Conservation (phyloP, 2,113 vertebrate species). For the Illadopsis cleaveri region DNA sequence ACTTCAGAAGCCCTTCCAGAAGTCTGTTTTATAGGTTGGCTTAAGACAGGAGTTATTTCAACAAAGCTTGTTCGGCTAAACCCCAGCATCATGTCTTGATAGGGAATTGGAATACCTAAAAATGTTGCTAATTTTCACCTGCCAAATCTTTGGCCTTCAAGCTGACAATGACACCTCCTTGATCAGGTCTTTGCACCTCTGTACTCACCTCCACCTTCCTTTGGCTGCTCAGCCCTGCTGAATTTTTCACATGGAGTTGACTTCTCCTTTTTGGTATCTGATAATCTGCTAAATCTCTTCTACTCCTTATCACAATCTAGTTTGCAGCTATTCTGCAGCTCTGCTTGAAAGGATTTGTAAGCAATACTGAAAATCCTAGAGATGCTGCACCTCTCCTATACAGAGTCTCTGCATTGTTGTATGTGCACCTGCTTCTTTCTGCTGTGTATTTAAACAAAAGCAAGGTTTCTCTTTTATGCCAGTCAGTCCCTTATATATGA, state of each 20-base stretch:
- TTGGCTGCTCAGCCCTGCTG: background rate
- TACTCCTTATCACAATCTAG: background rate
- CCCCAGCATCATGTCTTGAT: background rate
- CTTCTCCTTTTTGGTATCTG: background rate
- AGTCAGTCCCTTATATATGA: background rate
- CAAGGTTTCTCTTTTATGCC: background rate
- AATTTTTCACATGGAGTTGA: background rate
- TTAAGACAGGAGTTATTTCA: constrained; percentile 15
- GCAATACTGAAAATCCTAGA: background rate
- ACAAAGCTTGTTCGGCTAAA: background rate
- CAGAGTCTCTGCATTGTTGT: background rate
- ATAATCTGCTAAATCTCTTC: background rate
- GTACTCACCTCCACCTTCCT: background rate
- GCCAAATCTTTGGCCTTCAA: background rate
- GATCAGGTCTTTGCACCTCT: background rate
- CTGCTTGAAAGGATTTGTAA: background rate
- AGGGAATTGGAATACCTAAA: background rate
- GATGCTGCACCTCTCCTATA: background rate
- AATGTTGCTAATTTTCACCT: background rate
- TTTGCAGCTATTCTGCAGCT: background rate
- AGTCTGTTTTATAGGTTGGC: background rate
- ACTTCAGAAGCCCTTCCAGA: constrained; percentile 25
- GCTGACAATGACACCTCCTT: background rate
- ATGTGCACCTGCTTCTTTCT: background rate
- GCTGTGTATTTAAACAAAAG: background rate